phyloP scores from a whole-genome alignment of 2,113 vertebrate genomes.

The Archilochus colubris region DNA sequence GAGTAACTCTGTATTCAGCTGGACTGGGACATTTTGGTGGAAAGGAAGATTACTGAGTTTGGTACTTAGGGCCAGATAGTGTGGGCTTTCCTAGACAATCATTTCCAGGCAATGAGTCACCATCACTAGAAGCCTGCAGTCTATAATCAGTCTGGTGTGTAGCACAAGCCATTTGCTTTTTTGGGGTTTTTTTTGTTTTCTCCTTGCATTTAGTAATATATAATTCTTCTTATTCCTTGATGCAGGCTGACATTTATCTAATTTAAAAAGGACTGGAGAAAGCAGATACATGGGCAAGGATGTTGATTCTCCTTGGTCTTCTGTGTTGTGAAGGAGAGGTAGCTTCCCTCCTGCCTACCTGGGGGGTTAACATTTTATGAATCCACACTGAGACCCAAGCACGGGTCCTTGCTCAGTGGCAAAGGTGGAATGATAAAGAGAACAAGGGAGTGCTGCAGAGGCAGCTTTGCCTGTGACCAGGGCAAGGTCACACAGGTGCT shows the following conservation, averaged over 20 bases:
- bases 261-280: not conserved
- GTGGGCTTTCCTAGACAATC: not conserved
- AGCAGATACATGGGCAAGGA: not conserved
- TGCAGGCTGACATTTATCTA: not conserved
- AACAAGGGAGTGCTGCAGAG: not conserved
- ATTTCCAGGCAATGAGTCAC: not conserved
- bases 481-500: accelerated
- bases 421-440: not conserved
- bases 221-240: not conserved
- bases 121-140: not conserved
- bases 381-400: not conserved
- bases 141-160: not conserved
- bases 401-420: not conserved
- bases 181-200: not conserved
- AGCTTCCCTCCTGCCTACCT: accelerated
- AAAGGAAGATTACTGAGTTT: not conserved
- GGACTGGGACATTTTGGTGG: not conserved
- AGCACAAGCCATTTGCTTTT: not conserved
- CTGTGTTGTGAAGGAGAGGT: not conserved
- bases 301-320: not conserved
- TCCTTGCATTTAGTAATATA: not conserved
- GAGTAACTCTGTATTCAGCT: not conserved
- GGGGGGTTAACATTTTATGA: accelerated
- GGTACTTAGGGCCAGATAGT: accelerated
- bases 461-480: not conserved